These are phyloP conservation scores for Microplitis deprimator DNA, from an alignment of 2,888 invertebrate genomes.

Conservation along the genomic window DNA sequence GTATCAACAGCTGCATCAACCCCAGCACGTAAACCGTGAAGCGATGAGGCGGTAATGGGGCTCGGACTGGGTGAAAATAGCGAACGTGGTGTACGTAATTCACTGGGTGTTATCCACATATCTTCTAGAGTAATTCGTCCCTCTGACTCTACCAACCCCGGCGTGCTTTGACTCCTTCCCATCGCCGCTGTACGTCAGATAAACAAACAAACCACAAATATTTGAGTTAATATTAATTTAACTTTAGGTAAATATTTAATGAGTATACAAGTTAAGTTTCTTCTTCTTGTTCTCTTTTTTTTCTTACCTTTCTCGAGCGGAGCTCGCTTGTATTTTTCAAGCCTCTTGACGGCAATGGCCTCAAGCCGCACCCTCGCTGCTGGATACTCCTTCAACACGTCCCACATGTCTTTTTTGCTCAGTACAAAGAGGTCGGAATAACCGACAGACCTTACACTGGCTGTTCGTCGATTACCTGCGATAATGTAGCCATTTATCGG, in stretches of 20 bases:
- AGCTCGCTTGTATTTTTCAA: slow-evolving; percentile 97
- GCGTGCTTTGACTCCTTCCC: slow-evolving; percentile 96
- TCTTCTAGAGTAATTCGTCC: slow-evolving; percentile 92
- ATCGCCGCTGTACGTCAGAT: slow-evolving; percentile 82
- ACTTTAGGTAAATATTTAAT: background rate
- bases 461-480: slow-evolving; percentile 96
- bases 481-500: slow-evolving; percentile 71
- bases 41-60: slow-evolving; percentile 59
- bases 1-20: slow-evolving; percentile 27
- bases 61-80: slow-evolving; percentile 68
- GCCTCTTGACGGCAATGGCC: slow-evolving; percentile 96
- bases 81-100: slow-evolving; percentile 65
- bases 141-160: slow-evolving; percentile 93
- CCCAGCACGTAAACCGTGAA: slow-evolving; percentile 47
- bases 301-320: slow-evolving; percentile 89
- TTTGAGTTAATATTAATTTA: background rate
- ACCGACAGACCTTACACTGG: slow-evolving; percentile 97
- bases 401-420: slow-evolving; percentile 99
- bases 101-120: slow-evolving; percentile 81
- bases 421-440: slow-evolving; percentile 99
- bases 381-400: slow-evolving; percentile 96
- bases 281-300: too few species aligned
- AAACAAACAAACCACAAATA: background rate
- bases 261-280: background rate
- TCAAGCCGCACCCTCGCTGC: slow-evolving; percentile 94